These are phyloP conservation scores for Drosophila hamatofila DNA, from an alignment of 2,888 invertebrate species.

Conservation along the genomic window DNA sequence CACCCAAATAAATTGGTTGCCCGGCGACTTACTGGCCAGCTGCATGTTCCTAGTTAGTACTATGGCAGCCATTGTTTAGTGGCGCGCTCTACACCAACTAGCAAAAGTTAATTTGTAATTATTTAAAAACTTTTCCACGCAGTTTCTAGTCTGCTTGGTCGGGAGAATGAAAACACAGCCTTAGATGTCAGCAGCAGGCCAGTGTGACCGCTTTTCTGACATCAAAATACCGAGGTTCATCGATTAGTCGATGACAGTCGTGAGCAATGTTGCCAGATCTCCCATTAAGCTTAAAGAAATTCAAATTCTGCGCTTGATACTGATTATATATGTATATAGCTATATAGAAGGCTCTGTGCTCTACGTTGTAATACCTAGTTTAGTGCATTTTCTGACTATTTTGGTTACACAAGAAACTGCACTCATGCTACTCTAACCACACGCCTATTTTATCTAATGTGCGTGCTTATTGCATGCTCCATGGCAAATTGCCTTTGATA, in stretches of 20 bases:
- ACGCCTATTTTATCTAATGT: constrained; percentile 36
- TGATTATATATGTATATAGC: neutral
- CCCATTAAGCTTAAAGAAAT: neutral
- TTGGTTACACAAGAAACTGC: neutral
- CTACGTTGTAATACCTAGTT: neutral
- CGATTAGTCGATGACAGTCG: neutral
- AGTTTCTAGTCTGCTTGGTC: constrained; percentile 52
- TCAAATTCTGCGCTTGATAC: constrained; percentile 10
- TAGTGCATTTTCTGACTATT: neutral
- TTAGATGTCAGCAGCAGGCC: constrained; percentile 30
- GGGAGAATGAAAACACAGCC: constrained; percentile 55
- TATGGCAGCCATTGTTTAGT: constrained; percentile 80
- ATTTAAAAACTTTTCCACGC: constrained; percentile 37
- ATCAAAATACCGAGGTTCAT: constrained; percentile 2
- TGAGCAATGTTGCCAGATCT: constrained; percentile 13
- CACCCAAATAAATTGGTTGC: neutral
- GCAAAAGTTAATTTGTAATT: constrained; percentile 21
- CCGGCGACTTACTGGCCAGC: constrained; percentile 82
- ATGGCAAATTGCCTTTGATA: constrained; percentile 33
- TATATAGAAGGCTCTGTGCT: neutral
- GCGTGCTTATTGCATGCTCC: constrained; percentile 53
- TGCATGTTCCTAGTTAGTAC: constrained; percentile 82
- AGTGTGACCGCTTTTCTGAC: constrained; percentile 31
- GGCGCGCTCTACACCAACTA: constrained; percentile 45
- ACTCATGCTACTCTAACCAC: constrained; percentile 3